phyloP scores from a whole-genome alignment of 2,888 invertebrate genomes.

The Conistra vaccinii region DNA sequence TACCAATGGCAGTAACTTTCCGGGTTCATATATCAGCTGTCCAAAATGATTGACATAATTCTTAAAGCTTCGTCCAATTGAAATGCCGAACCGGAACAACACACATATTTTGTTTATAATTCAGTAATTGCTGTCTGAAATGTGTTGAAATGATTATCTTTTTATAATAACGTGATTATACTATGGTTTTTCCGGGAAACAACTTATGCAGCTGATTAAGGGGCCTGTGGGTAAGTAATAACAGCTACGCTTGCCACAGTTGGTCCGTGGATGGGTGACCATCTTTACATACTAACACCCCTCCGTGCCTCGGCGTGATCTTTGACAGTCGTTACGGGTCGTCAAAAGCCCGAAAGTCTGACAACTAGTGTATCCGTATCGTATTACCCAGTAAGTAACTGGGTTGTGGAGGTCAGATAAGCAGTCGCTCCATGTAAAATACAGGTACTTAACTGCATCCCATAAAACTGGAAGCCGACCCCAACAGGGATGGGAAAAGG shows the following conservation, averaged over 20 bases:
- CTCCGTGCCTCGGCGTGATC: neutral
- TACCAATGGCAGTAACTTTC: neutral
- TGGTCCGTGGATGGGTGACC: no score
- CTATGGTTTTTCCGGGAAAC: no score
- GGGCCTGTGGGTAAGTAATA: no score
- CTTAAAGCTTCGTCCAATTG: neutral
- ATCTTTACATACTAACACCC: no score
- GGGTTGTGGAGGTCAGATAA: neutral
- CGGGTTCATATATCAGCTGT: neutral
- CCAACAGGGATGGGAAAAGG: neutral
- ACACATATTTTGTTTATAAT: constrained; percentile 1
- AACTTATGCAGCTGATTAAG: no score
- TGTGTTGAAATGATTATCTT: neutral
- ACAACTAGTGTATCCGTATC: neutral
- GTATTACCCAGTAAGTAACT: neutral
- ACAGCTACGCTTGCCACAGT: no score
- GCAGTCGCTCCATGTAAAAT: neutral
- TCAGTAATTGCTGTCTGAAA: neutral
- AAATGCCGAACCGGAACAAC: neutral
- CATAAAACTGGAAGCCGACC: neutral
- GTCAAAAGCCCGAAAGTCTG: neutral
- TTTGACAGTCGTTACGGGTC: neutral
- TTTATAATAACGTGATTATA: neutral
- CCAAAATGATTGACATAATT: neutral
- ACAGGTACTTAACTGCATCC: no score